phyloP scores from a whole-genome alignment of 1,140 invertebrate genomes.

The Lasioglossum albipes region DNA sequence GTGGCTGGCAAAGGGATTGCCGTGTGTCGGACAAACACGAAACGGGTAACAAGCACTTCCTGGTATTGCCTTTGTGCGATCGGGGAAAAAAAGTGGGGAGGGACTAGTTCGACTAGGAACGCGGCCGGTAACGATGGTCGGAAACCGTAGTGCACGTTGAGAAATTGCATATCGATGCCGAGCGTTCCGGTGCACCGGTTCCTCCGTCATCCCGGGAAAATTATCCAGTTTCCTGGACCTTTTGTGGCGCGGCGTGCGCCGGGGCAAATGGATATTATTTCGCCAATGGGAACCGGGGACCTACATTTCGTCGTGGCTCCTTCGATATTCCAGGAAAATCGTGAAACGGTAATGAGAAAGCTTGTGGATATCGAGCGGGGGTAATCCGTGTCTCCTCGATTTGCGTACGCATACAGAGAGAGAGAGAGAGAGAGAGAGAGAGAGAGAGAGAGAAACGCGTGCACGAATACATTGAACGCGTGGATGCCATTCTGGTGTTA shows the following conservation, averaged over 20 bases:
- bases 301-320: constrained; percentile 61
- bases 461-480: neutral
- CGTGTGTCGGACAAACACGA: constrained; percentile 20
- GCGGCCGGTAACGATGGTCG: neutral
- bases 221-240: constrained; percentile 67
- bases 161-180: constrained; percentile 37
- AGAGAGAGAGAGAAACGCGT: too few relatives aligned
- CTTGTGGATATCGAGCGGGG: neutral
- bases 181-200: neutral
- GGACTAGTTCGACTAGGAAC: neutral
- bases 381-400: neutral
- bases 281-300: constrained; percentile 50
- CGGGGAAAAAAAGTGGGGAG: too few relatives aligned
- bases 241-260: constrained; percentile 46
- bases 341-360: neutral
- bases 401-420: too few relatives aligned
- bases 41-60: constrained; percentile 6
- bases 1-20: neutral
- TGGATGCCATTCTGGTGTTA: neutral
- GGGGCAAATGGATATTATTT: constrained; percentile 50
- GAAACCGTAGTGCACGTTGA: constrained; percentile 1
- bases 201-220: constrained; percentile 56
- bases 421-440: too few relatives aligned
- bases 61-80: neutral
- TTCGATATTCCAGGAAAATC: neutral